Evolutionary conservation across 2,113 vertebrate species (phyloP).

Genomic region (Hydrochoerus hydrochaeris): DNA sequence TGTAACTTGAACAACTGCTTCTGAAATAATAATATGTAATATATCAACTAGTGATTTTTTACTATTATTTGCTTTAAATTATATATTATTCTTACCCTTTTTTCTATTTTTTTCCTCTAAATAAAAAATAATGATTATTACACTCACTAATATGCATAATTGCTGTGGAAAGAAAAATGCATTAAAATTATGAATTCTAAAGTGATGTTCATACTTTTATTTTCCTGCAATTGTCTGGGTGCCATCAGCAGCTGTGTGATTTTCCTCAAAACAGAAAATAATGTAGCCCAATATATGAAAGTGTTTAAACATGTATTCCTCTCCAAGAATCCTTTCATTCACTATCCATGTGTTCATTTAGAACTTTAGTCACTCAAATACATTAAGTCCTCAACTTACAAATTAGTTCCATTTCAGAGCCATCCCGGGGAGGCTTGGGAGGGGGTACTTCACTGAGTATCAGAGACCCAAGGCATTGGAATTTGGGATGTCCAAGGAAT

Average conservation of each 20-base stretch:
- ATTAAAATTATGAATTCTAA: background rate
- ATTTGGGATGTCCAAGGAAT: background rate
- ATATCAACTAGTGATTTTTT: too few relatives aligned
- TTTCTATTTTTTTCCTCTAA: too few relatives aligned
- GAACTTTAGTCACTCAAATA: background rate
- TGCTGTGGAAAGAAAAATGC: background rate
- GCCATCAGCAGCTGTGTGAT: background rate
- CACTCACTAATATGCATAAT: background rate
- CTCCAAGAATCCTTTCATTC: background rate
- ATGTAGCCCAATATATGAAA: background rate
- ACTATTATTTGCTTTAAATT: too few relatives aligned
- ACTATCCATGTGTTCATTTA: background rate
- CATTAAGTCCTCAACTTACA: background rate
- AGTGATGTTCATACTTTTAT: background rate
- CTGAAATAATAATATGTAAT: too few relatives aligned
- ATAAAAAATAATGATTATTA: background rate
- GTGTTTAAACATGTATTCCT: background rate
- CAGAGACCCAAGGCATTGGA: rapidly evolving
- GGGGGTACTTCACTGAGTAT: background rate
- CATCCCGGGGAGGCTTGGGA: rapidly evolving
- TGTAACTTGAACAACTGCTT: too few relatives aligned
- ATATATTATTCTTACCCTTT: too few relatives aligned
- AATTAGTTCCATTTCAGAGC: background rate
- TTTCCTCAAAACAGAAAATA: background rate
- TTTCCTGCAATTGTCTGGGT: background rate